A percentile compares a stretch with the other conserved stretches of the same genome.
phyloP scores from a whole-genome alignment of 2,797 vertebrate genomes.

The Tapera naevia region DNA sequence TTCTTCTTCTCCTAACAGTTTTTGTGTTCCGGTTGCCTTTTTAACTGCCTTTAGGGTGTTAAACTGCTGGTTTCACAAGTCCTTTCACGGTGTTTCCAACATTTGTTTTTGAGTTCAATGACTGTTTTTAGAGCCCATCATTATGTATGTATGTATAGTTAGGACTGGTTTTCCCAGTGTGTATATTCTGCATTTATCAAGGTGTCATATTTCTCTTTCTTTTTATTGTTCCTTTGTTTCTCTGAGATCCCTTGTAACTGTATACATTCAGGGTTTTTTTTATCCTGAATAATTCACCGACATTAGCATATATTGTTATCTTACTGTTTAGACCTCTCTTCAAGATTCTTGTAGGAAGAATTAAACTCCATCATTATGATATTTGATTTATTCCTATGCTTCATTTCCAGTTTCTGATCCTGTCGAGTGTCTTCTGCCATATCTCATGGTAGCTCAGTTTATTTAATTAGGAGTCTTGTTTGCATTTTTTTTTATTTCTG shows the following conservation, averaged over 20 bases:
- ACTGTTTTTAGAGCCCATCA: not conserved
- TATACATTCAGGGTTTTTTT: not conserved
- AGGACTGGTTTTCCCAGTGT: not conserved
- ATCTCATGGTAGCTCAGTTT: not conserved
- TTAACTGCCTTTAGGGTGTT: not conserved
- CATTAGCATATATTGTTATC: not conserved
- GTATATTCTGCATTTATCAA: not conserved
- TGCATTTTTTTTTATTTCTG: not conserved
- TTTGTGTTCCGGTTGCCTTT: not conserved
- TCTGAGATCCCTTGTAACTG: not conserved
- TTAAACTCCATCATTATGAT: not conserved
- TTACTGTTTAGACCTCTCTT: not conserved
- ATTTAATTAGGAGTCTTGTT: not conserved
- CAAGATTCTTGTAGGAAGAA: not conserved
- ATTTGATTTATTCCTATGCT: not conserved
- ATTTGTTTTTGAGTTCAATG: not conserved
- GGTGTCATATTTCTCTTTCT: not conserved
- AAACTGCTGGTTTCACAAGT: not conserved
- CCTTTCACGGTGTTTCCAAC: not conserved
- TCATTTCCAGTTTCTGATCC: not conserved
- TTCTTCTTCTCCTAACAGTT: not conserved
- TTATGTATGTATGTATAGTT: not conserved
- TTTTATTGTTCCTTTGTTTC: not conserved
- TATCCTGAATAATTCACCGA: not conserved
- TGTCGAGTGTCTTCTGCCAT: not conserved